phyloP scores from a whole-genome alignment of 2,797 vertebrate genomes.

The Scarus forsteni region DNA sequence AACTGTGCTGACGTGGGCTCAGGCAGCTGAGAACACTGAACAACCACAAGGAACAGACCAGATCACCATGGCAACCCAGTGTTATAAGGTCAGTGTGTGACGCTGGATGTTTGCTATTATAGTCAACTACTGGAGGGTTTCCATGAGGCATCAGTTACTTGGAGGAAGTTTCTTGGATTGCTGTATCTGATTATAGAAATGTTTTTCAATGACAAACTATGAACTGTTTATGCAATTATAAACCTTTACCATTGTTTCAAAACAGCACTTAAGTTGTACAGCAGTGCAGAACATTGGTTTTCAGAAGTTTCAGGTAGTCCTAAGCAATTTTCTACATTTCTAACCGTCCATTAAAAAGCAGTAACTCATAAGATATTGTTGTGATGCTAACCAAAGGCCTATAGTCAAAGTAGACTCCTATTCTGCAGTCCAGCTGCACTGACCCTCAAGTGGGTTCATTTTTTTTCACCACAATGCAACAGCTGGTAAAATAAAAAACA shows the following conservation, averaged over 20 bases:
- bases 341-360: no score
- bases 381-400: no score
- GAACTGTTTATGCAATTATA: background rate
- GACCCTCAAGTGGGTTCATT: constrained; percentile 8
- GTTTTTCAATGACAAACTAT: background rate
- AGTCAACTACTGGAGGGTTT: constrained; percentile 40
- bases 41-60: constrained; percentile 63
- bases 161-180: constrained; percentile 23
- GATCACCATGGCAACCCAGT: constrained; percentile 76
- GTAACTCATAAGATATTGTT: no score
- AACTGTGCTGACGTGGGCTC: constrained; percentile 61
- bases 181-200: background rate
- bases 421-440: no score
- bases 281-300: background rate
- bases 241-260: background rate
- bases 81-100: constrained; percentile 74
- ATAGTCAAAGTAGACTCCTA: no score
- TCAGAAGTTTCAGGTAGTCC: background rate
- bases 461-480: background rate
- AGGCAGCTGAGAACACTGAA: constrained; percentile 49
- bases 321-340: background rate
- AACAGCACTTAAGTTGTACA: background rate
- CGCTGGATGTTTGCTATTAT: constrained; percentile 42
- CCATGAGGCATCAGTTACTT: constrained; percentile 21
- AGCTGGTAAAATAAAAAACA: constrained; percentile 7